Percentiles rank a stretch among this genome's conserved stretches.
Conservation (phyloP, 2,113 vertebrate species). For the Ceyx melanurus region DNA sequence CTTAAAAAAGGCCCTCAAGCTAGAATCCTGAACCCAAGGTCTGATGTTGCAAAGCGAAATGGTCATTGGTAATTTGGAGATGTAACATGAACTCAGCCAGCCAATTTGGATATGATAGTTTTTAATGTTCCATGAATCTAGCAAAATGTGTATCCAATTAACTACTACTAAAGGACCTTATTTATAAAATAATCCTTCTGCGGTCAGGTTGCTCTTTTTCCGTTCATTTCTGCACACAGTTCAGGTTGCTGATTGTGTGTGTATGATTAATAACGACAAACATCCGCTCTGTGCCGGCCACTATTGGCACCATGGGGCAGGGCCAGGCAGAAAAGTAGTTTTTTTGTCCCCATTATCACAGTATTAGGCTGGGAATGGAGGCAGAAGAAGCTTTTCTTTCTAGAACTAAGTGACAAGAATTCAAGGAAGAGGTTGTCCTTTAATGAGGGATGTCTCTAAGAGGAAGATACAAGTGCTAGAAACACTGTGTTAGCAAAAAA, state of each 20-base stretch:
- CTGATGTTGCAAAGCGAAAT: slow-evolving; percentile 54
- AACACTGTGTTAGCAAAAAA: background rate
- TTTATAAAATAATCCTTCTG: slow-evolving; percentile 77
- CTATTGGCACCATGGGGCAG: background rate
- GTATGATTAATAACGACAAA: slow-evolving; percentile 61
- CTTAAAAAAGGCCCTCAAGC: slow-evolving; percentile 47
- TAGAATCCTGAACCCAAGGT: slow-evolving; percentile 49
- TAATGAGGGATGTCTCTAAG: background rate
- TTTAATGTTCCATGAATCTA: slow-evolving; percentile 68
- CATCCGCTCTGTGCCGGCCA: background rate
- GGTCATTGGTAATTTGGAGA: slow-evolving; percentile 61
- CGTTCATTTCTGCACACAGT: slow-evolving; percentile 57
- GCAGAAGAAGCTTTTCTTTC: background rate
- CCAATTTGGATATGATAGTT: slow-evolving; percentile 63
- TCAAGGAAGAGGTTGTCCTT: background rate
- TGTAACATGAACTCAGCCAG: slow-evolving; percentile 62
- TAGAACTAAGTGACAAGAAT: background rate
- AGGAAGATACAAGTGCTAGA: background rate
- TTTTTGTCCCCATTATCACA: background rate
- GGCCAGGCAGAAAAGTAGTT: background rate
- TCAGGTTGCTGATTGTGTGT: slow-evolving; percentile 59
- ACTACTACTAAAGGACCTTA: slow-evolving; percentile 70
- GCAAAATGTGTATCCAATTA: slow-evolving; percentile 80
- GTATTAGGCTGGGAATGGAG: background rate
- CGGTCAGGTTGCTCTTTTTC: slow-evolving; percentile 74